Evolutionary conservation across 2,888 invertebrate genomes (phyloP), one percentile per base, ranked within the genome.

Genomic region (Patella depressa): DNA sequence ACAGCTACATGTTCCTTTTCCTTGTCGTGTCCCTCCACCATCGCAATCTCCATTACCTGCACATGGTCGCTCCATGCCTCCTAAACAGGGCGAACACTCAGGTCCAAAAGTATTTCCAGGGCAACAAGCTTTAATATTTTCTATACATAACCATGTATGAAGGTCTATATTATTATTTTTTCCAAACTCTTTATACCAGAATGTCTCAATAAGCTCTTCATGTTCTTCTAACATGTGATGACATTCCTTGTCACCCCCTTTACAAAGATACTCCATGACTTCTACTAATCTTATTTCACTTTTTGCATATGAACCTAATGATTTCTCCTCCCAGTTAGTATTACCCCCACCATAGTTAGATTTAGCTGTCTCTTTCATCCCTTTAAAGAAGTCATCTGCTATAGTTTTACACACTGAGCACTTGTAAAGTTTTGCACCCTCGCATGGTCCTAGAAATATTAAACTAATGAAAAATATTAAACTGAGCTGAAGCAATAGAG

Each of bases 1-100:
- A 91, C 98, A 99, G 17, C 94, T 92, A 89, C 99, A 99, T 80
- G 95, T 94, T 0, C 98, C 99, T 88, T 95, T 97, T 0, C 99
- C 99, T 91, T 96, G 96, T 71, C 98, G 93, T 0, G 97, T 98
- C 0, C 98, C 98, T 85, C 88, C 86, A 83, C 93, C 93, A 89
- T 94, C 93, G 90, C 95, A 96, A 90, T 94, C 95, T 0, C 98
- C 98, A 92, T 95, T 96, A 2, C 95, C 95, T 83, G 92, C 94
- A 90, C 99, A 99, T 75, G 97, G 92, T 77, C 94, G 94, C 71
- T 94, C 93, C 55, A 94, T 95, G 85, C 94, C 94, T 1, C 96
- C 96, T 0, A 93, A 93, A 90, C 98, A 99, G 0, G 95, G 94
- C 17, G 92, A 92, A 89, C 99, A 99, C 11, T 95, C 93, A 55